Evolutionary conservation across 2,113 vertebrate genomes (phyloP).

Genomic region (Spea bombifrons): DNA sequence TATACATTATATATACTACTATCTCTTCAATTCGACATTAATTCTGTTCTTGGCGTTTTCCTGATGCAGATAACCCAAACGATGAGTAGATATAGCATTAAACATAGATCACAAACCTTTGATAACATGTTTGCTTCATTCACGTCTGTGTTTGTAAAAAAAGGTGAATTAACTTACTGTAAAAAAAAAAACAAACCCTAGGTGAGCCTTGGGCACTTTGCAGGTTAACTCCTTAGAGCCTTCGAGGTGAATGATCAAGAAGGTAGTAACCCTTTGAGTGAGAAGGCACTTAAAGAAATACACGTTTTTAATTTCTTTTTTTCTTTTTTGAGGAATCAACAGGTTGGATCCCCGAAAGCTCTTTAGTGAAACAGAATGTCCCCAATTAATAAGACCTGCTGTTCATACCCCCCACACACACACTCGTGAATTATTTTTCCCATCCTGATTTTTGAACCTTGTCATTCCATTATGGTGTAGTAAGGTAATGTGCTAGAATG

Average conservation of each 20-base stretch:
- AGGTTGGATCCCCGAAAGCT: neutral
- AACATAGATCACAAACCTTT: neutral
- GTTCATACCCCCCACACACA: neutral
- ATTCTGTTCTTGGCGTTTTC: no score
- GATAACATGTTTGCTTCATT: neutral
- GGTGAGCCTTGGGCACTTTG: neutral
- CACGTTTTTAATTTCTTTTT: neutral
- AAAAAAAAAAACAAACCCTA: no score
- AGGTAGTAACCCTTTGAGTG: neutral
- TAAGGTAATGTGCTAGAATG: neutral
- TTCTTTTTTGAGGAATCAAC: neutral
- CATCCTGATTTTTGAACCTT: slow-evolving; percentile 16
- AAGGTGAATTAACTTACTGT: neutral
- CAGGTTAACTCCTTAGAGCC: neutral
- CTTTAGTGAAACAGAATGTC: neutral
- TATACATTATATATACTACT: neutral
- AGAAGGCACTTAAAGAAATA: neutral
- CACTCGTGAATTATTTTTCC: neutral
- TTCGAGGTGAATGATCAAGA: no score
- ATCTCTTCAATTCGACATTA: no score
- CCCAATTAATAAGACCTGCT: neutral
- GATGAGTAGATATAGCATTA: neutral
- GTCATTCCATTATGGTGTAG: neutral
- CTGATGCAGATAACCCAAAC: neutral
- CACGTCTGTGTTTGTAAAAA: neutral